phyloP scores from a whole-genome alignment of 2,113 vertebrate species.

The Myotis yumanensis region DNA sequence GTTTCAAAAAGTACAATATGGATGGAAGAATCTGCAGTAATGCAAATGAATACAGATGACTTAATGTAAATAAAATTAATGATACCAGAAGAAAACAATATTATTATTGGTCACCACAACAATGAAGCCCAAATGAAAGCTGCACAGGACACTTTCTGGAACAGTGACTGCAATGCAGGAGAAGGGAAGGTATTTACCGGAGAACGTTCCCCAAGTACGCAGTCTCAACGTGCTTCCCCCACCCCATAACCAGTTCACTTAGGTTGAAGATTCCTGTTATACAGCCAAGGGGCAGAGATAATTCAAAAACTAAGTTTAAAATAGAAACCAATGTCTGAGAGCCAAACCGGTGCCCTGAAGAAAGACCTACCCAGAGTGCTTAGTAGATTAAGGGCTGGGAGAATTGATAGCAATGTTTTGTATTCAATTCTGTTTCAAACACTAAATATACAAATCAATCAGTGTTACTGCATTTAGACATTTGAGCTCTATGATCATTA shows the following conservation, averaged over 20 bases:
- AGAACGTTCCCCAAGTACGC: background rate
- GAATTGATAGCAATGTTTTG: background rate
- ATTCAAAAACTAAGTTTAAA: slow-evolving; percentile 36
- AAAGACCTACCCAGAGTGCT: background rate
- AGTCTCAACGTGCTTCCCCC: background rate
- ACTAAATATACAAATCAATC: slow-evolving; percentile 32
- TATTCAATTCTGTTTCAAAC: slow-evolving; percentile 35
- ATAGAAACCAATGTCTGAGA: slow-evolving; percentile 29
- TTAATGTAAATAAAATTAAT: background rate
- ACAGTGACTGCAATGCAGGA: background rate
- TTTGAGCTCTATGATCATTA: background rate
- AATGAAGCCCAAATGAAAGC: background rate
- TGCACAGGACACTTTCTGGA: background rate
- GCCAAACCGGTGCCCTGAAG: background rate
- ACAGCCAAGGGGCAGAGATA: background rate
- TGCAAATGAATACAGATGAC: slow-evolving; percentile 7
- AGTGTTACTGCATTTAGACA: slow-evolving; percentile 32
- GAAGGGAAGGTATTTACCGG: background rate
- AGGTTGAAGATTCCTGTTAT: background rate
- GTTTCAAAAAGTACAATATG: background rate
- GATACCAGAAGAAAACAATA: background rate
- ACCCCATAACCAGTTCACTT: background rate
- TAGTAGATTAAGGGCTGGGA: background rate
- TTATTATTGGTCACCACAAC: background rate
- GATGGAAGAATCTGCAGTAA: background rate